These are phyloP conservation scores for Panagrolaimus sp. DNA, from an alignment of 1,140 invertebrate genomes.

Conservation along the genomic window DNA sequence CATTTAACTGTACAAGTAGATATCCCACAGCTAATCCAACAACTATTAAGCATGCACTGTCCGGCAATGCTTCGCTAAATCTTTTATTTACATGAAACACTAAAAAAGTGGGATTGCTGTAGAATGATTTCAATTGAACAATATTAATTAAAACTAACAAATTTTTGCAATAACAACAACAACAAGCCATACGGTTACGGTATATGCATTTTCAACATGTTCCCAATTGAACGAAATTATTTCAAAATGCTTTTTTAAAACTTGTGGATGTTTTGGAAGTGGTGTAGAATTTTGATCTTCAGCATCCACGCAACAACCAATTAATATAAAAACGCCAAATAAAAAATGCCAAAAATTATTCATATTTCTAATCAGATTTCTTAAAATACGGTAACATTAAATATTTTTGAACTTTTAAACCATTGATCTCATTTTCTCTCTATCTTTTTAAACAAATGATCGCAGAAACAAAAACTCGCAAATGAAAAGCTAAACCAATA, in stretches of 20 bases:
- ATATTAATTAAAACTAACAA: conserved; percentile 31
- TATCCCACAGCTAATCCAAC: conserved; percentile 51
- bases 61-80: conserved; percentile 50
- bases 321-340: neutral
- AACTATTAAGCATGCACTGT: conserved; percentile 52
- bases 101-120: conserved; percentile 28
- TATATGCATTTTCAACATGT: conserved; percentile 41
- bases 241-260: too few relatives aligned
- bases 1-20: conserved; percentile 30
- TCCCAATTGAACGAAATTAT: conserved; percentile 22
- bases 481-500: too few relatives aligned
- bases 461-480: too few relatives aligned
- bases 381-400: neutral
- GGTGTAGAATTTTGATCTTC: neutral
- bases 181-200: conserved; percentile 44
- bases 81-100: conserved; percentile 55
- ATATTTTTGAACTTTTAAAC: neutral
- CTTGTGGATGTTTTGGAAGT: neutral
- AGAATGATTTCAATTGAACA: conserved; percentile 3
- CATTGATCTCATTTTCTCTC: too few relatives aligned
- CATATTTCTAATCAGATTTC: neutral
- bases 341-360: conserved; percentile 3
- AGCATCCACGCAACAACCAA: neutral
- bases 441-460: too few relatives aligned
- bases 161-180: conserved; percentile 54